Conservation (phyloP, 2,888 invertebrate species). For the Epinotia brunnichana region DNA sequence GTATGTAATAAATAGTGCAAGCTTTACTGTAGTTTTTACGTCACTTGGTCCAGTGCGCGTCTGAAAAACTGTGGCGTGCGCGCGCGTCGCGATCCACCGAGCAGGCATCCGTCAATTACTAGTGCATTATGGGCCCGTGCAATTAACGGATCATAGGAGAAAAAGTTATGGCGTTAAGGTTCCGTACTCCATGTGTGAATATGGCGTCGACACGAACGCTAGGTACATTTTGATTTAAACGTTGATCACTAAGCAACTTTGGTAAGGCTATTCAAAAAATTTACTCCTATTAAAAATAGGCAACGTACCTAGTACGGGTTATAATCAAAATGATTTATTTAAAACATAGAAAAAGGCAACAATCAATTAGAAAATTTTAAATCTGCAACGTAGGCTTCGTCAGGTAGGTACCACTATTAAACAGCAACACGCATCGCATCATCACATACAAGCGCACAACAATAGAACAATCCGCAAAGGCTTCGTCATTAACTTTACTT, state of each 20-base stretch:
- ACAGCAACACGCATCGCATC: no score
- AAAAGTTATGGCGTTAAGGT: constrained; percentile 17
- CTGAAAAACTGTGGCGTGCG: constrained; percentile 65
- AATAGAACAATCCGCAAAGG: no score
- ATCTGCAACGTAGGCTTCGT: no score
- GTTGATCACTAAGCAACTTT: background rate
- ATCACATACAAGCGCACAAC: no score
- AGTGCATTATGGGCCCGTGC: constrained; percentile 59
- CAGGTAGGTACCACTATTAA: no score
- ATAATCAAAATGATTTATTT: no score
- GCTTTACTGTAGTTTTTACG: constrained; percentile 39
- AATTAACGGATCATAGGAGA: constrained; percentile 36
- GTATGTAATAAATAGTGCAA: constrained; percentile 26
- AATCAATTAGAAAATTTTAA: no score
- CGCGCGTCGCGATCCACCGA: constrained; percentile 63
- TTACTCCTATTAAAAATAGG: background rate
- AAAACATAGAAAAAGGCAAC: no score
- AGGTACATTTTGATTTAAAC: background rate
- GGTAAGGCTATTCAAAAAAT: background rate
- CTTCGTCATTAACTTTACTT: no score
- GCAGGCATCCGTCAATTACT: constrained; percentile 60
- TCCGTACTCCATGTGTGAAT: constrained; percentile 15
- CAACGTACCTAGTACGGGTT: no score
- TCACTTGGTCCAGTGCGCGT: constrained; percentile 61
- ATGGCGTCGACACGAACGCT: constrained; percentile 10